A percentile compares a stretch with the other conserved stretches of the same genome.
Evolutionary conservation across 2,888 invertebrate species (phyloP).

Genomic region (Agrotis clavis): DNA sequence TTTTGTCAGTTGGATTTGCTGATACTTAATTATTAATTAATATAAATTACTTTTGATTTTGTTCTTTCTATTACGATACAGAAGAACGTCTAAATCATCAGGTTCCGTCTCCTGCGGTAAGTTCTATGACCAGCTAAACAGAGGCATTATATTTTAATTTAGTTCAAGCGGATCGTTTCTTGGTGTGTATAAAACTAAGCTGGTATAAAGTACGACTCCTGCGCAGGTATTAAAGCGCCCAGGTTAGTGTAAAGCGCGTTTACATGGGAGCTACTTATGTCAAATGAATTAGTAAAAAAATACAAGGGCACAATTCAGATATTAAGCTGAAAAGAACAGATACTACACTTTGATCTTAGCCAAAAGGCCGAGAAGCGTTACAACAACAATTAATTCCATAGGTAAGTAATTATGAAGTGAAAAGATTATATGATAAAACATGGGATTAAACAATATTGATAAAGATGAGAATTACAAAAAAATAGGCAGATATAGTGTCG

Average conservation of each 20-base stretch:
- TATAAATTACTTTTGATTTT: background rate
- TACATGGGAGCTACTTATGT: constrained; percentile 65
- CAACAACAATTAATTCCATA: too few relatives aligned
- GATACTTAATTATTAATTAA: background rate
- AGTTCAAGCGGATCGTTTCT: constrained; percentile 42
- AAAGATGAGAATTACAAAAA: too few relatives aligned
- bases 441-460: too few relatives aligned
- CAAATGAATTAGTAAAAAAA: background rate
- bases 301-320: too few relatives aligned
- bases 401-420: too few relatives aligned
- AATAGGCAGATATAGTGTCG: too few relatives aligned
- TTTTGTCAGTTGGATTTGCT: too few relatives aligned
- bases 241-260: constrained; percentile 63
- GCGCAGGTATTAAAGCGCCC: constrained; percentile 63
- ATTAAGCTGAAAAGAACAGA: too few relatives aligned
- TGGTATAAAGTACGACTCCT: constrained; percentile 63
- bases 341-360: too few relatives aligned
- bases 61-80: background rate
- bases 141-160: constrained; percentile 54
- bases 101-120: background rate
- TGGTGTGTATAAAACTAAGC: constrained; percentile 65
- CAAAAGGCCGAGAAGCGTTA: too few relatives aligned
- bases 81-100: constrained; percentile 2
- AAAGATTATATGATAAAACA: too few relatives aligned
- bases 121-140: constrained; percentile 47